Evolutionary conservation across 2,797 vertebrate species (phyloP).

Genomic region (Odontamblyopus lacepedii): DNA sequence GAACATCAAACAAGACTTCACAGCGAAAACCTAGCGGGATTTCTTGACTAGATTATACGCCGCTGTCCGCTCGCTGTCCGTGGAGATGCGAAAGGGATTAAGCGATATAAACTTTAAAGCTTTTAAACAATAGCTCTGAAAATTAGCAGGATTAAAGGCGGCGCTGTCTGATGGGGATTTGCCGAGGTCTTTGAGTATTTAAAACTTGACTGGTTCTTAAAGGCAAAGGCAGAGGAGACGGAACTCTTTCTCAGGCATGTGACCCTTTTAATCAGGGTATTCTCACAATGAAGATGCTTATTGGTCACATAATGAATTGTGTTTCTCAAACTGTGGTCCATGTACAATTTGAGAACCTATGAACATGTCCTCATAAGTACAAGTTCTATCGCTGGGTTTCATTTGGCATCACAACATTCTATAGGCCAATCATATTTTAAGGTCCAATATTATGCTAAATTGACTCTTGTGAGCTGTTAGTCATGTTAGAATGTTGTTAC

Average conservation of each 20-base stretch:
- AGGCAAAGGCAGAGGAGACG: slow-evolving; percentile 19
- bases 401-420: no score
- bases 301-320: slow-evolving; percentile 10
- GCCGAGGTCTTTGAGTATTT: slow-evolving; percentile 80
- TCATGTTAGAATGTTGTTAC: no score
- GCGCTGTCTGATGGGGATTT: slow-evolving; percentile 82
- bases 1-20: slow-evolving; percentile 85
- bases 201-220: slow-evolving; percentile 73
- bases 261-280: slow-evolving; percentile 76
- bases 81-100: slow-evolving; percentile 79
- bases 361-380: no score
- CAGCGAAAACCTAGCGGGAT: slow-evolving; percentile 78
- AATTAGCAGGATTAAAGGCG: slow-evolving; percentile 83
- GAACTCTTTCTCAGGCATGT: slow-evolving; percentile 73
- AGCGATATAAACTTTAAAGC: slow-evolving; percentile 85
- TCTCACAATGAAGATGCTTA: slow-evolving; percentile 73
- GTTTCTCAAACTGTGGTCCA: not conserved
- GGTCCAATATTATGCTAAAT: no score
- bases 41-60: slow-evolving; percentile 81
- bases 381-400: no score
- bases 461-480: no score
- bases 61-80: slow-evolving; percentile 79
- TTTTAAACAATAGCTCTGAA: slow-evolving; percentile 84
- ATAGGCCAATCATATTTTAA: no score
- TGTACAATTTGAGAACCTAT: no score